Conservation (phyloP, 2,888 invertebrate species). For the Metacarcinus magister region DNA sequence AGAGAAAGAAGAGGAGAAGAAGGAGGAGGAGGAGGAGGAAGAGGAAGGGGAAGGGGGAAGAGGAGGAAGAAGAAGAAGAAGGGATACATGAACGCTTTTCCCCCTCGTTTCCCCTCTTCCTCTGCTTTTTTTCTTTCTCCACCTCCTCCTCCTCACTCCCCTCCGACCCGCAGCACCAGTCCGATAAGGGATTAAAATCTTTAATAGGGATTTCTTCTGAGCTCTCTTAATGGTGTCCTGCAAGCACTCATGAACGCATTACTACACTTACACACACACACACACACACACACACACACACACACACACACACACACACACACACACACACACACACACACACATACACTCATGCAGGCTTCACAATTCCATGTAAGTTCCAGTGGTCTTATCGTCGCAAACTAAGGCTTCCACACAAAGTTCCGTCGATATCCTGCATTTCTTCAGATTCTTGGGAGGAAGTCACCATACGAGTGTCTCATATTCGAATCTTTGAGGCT, state of each 20-base stretch:
- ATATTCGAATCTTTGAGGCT: background rate
- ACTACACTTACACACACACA: background rate
- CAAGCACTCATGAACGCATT: background rate
- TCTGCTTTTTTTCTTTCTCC: background rate
- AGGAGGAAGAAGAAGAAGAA: slow-evolving; percentile 18
- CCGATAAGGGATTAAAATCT: background rate
- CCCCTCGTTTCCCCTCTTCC: background rate
- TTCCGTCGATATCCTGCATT: background rate
- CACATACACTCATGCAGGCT: too few relatives aligned
- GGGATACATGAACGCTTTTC: background rate
- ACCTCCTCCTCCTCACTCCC: background rate
- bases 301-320: background rate
- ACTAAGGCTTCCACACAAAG: too few relatives aligned
- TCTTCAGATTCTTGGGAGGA: background rate
- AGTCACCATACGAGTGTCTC: background rate
- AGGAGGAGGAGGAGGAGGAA: background rate
- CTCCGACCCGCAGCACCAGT: background rate
- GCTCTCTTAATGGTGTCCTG: background rate
- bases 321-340: too few relatives aligned
- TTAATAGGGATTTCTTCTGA: slow-evolving; percentile 40
- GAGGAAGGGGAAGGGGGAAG: background rate
- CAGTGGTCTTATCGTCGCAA: too few relatives aligned
- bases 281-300: background rate
- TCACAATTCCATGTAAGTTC: background rate
- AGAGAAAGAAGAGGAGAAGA: background rate